Percentiles rank a stretch among this genome's conserved stretches.
Conservation (phyloP, 2,888 invertebrate species). For the Serripes groenlandicus region DNA sequence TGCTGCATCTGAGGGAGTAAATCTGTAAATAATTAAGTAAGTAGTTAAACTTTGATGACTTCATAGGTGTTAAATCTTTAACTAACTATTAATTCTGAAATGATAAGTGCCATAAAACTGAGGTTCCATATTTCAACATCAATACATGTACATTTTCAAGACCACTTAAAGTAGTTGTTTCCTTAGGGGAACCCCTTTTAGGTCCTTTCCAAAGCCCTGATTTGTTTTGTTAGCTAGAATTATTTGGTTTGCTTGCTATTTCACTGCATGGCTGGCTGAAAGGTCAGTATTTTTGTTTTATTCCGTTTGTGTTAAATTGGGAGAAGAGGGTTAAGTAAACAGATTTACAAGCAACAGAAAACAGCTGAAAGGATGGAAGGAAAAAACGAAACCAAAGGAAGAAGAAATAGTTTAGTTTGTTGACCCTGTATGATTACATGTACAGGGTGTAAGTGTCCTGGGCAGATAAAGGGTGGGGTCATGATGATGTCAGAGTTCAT, state of each 20-base stretch:
- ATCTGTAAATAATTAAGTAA: too few species aligned
- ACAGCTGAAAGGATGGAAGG: constrained; percentile 8
- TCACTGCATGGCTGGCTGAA: constrained; percentile 33
- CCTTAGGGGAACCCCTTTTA: too few species aligned
- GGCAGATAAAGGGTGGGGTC: constrained; percentile 60
- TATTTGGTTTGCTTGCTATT: constrained; percentile 31
- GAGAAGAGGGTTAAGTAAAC: background rate
- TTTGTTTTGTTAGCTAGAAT: constrained; percentile 20
- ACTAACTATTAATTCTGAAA: too few species aligned
- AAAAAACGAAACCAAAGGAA: background rate
- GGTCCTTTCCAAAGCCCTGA: background rate
- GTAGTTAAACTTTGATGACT: too few species aligned
- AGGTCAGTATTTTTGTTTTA: constrained; percentile 37
- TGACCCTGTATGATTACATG: too few species aligned
- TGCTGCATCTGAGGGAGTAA: too few species aligned
- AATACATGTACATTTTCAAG: too few species aligned
- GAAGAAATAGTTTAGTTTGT: background rate
- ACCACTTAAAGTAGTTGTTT: too few species aligned
- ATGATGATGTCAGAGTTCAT: constrained; percentile 70
- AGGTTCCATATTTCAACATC: too few species aligned
- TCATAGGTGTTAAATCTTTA: too few species aligned
- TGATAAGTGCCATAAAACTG: too few species aligned
- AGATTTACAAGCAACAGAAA: background rate
- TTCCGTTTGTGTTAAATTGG: background rate
- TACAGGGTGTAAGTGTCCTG: background rate